Evolutionary conservation across 2,888 invertebrate genomes (phyloP).

Genomic region (Oegoconia quadripuncta): DNA sequence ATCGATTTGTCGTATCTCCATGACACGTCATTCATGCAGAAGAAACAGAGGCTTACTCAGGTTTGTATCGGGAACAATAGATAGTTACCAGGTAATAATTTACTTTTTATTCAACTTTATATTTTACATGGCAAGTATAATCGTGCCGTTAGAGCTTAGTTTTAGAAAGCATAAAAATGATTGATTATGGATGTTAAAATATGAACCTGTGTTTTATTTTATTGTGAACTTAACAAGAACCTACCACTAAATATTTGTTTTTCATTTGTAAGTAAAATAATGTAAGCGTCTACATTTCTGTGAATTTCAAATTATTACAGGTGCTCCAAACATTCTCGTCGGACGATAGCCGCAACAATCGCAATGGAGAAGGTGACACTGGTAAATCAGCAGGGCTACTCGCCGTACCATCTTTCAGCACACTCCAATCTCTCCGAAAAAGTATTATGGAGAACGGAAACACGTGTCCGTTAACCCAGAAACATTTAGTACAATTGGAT

Average conservation of each 20-base stretch:
- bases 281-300: no score
- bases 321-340: constrained; percentile 89
- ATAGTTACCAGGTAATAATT: no score
- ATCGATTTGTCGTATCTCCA: constrained; percentile 90
- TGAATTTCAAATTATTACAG: constrained; percentile 32
- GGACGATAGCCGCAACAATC: constrained; percentile 83
- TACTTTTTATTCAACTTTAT: no score
- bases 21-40: constrained; percentile 88
- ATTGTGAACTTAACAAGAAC: no score
- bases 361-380: constrained; percentile 76
- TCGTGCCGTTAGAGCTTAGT: no score
- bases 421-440: constrained; percentile 90
- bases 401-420: constrained; percentile 94
- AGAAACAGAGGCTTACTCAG: constrained; percentile 89
- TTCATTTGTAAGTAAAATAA: no score
- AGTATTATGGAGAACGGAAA: constrained; percentile 95
- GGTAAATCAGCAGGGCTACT: constrained; percentile 82
- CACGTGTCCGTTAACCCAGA: constrained; percentile 93
- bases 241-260: no score
- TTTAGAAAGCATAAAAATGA: no score
- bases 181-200: no score
- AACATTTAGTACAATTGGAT: constrained; percentile 96
- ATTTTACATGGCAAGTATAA: no score
- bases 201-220: no score
- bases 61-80: no score